Evolutionary conservation across 2,888 invertebrate species (phyloP).

Genomic region (Scaptomyza parva): DNA sequence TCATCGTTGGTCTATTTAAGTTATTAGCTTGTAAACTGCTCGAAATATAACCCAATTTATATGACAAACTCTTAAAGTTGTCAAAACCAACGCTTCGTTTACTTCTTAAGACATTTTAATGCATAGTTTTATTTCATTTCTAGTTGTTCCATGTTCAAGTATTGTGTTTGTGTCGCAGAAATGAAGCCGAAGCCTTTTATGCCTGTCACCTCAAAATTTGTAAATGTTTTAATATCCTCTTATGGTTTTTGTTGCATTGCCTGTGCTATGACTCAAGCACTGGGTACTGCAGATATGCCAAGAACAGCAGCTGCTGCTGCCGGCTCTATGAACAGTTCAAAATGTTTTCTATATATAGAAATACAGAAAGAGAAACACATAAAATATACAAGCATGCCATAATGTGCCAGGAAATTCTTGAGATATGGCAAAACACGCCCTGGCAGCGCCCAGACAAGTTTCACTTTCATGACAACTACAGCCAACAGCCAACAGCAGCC

Average conservation of each 20-base stretch:
- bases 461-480: slow-evolving; percentile 54
- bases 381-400: slow-evolving; percentile 23
- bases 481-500: neutral
- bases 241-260: slow-evolving; percentile 24
- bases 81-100: neutral
- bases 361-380: slow-evolving; percentile 17
- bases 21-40: too few relatives aligned
- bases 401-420: slow-evolving; percentile 71
- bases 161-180: neutral
- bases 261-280: slow-evolving; percentile 18
- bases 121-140: neutral
- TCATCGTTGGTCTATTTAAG: too few relatives aligned
- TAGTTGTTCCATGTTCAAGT: neutral
- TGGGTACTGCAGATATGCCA: slow-evolving; percentile 13
- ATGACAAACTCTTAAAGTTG: neutral
- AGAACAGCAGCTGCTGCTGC: slow-evolving; percentile 28
- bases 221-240: slow-evolving; percentile 17
- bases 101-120: neutral
- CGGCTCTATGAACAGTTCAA: slow-evolving; percentile 12
- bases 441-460: slow-evolving; percentile 66
- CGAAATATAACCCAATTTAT: too few relatives aligned
- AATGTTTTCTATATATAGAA: neutral
- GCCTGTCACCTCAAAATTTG: slow-evolving; percentile 8
- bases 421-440: slow-evolving; percentile 72
- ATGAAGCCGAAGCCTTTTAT: slow-evolving; percentile 7